phyloP scores from a whole-genome alignment of 2,797 vertebrate genomes.

The Alauda arvensis region DNA sequence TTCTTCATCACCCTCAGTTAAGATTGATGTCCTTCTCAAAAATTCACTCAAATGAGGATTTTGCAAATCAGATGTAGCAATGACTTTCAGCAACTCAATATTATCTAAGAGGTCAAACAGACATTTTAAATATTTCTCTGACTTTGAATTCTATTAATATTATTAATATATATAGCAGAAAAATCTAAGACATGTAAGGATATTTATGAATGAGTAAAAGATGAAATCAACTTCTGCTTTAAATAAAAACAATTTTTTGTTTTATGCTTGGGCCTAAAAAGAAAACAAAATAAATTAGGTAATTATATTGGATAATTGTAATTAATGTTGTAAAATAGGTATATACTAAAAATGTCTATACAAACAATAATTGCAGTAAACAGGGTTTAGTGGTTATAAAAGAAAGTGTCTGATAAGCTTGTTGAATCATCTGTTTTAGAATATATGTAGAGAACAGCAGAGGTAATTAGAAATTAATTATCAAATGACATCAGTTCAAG shows the following conservation, averaged over 20 bases:
- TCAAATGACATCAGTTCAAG: background rate
- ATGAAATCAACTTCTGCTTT: background rate
- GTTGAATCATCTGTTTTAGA: background rate
- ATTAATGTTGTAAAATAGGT: background rate
- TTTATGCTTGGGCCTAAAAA: background rate
- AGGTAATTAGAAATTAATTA: background rate
- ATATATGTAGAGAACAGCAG: background rate
- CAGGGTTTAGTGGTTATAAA: background rate
- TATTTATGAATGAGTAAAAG: background rate
- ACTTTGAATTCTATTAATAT: background rate
- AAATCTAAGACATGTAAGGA: background rate
- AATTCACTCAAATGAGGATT: background rate
- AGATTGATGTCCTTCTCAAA: background rate
- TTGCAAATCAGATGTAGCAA: background rate
- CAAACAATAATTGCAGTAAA: background rate
- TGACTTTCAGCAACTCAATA: background rate
- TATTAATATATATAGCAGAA: background rate
- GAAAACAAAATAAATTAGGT: background rate
- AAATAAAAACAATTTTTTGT: background rate
- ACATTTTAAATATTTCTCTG: background rate
- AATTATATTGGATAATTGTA: background rate
- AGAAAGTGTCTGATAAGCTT: background rate
- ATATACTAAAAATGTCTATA: background rate
- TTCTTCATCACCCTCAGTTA: background rate
- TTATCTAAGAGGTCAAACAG: background rate